phyloP scores from a whole-genome alignment of 92 coral and sea anemone species.

The Epizoanthus rinbou region DNA sequence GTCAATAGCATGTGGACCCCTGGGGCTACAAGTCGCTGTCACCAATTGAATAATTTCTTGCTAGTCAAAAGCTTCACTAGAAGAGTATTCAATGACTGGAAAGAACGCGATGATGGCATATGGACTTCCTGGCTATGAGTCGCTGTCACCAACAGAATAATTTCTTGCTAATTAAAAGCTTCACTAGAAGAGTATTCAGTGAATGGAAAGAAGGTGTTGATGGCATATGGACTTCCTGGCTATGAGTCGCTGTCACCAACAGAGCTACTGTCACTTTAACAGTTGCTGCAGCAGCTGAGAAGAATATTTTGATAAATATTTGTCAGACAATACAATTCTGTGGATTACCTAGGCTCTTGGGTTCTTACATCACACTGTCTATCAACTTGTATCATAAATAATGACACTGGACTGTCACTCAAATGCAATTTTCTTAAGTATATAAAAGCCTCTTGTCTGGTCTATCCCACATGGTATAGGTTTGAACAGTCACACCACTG shows the following conservation, averaged over 20 bases:
- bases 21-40: background rate
- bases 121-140: background rate
- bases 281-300: conserved; percentile 23
- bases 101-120: background rate
- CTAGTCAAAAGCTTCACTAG: no score
- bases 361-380: no score
- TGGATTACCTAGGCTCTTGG: background rate
- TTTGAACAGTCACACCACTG: background rate
- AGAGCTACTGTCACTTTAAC: conserved; percentile 20
- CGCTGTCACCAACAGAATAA: background rate
- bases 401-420: no score
- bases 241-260: background rate
- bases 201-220: background rate
- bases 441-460: background rate
- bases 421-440: no score
- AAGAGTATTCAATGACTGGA: no score
- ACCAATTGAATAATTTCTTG: background rate
- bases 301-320: background rate
- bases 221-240: background rate
- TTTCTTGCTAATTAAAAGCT: no score
- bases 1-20: background rate
- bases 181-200: no score
- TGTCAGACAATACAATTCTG: background rate
- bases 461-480: background rate
- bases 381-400: no score